These are phyloP conservation scores for Labeo rohita DNA, from an alignment of 2,113 vertebrate genomes.

Conservation along the genomic window DNA sequence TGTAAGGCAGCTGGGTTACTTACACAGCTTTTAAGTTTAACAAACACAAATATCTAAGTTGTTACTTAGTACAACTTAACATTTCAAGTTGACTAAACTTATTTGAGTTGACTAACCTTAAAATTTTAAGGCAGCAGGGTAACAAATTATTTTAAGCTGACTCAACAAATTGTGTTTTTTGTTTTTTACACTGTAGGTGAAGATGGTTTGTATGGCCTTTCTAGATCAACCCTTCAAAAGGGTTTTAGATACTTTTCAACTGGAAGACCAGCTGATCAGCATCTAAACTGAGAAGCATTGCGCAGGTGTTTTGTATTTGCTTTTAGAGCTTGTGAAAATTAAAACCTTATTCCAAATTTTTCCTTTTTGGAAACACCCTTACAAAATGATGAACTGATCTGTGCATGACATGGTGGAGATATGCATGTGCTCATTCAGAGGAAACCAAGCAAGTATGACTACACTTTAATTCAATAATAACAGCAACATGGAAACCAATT, in stretches of 20 bases:
- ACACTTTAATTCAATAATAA: slow-evolving; percentile 48
- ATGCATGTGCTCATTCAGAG: slow-evolving; percentile 23
- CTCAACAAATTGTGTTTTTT: too few relatives aligned
- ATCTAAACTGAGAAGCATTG: neutral
- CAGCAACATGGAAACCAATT: slow-evolving; percentile 51
- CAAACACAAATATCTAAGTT: too few relatives aligned
- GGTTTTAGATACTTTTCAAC: neutral
- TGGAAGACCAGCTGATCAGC: slow-evolving; percentile 4
- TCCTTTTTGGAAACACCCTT: neutral
- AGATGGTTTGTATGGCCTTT: neutral
- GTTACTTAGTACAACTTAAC: too few relatives aligned
- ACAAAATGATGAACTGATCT: slow-evolving; percentile 23
- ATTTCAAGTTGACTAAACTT: too few relatives aligned
- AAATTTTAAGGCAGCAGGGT: too few relatives aligned
- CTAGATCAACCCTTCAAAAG: neutral
- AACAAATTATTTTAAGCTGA: too few relatives aligned
- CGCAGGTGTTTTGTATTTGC: neutral
- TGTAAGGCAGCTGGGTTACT: too few relatives aligned
- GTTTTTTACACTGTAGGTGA: neutral
- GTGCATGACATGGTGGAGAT: slow-evolving; percentile 33
- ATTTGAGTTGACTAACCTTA: too few relatives aligned
- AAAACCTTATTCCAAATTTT: neutral
- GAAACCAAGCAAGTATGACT: slow-evolving; percentile 47
- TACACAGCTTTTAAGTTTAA: too few relatives aligned
- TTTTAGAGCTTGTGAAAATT: neutral